Percentiles rank a stretch among this genome's conserved stretches.
These are phyloP conservation scores for Brachionus angularis DNA, from an alignment of 1,140 invertebrate species.

Conservation along the genomic window DNA sequence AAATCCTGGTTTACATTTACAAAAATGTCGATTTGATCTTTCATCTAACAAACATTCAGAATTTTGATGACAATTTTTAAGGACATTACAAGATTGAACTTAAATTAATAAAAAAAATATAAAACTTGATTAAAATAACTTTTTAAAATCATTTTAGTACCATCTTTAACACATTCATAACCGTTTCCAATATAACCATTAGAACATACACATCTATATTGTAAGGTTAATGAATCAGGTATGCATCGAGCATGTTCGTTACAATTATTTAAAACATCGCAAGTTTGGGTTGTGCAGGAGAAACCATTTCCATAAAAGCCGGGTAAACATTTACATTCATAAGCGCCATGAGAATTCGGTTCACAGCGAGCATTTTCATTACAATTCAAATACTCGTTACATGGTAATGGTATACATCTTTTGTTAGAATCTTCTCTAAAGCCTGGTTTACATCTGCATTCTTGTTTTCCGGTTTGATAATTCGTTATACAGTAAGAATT, in stretches of 20 bases:
- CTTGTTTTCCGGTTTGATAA: conserved; percentile 31
- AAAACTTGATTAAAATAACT: background rate
- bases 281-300: conserved; percentile 26
- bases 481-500: conserved; percentile 20
- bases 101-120: background rate
- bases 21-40: conserved; percentile 29
- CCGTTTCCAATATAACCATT: conserved; percentile 38
- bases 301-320: conserved; percentile 41
- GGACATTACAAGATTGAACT: conserved; percentile 27
- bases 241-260: conserved; percentile 11
- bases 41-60: conserved; percentile 34
- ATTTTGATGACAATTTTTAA: conserved; percentile 35
- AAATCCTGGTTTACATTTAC: conserved; percentile 43
- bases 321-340: conserved; percentile 38
- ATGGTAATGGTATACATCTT: conserved; percentile 14
- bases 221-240: background rate
- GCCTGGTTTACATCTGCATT: conserved; percentile 30
- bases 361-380: conserved; percentile 30
- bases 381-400: conserved; percentile 35
- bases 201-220: conserved; percentile 30
- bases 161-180: conserved; percentile 31
- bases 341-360: background rate
- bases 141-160: background rate
- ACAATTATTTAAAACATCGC: conserved; percentile 23
- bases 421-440: conserved; percentile 23